Conservation (phyloP, 2,113 vertebrate genomes). For the Barnardius zonarius region DNA sequence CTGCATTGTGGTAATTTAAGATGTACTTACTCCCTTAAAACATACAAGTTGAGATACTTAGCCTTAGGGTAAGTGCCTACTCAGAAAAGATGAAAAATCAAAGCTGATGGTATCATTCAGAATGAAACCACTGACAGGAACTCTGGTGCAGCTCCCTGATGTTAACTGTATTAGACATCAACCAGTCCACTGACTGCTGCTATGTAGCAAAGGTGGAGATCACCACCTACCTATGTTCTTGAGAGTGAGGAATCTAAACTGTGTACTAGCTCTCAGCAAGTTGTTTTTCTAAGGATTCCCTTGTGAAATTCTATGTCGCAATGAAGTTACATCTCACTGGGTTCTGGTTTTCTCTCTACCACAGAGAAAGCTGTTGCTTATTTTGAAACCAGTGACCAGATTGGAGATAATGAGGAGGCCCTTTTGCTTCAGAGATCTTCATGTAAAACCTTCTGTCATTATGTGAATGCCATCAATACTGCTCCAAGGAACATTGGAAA, state of each 20-base stretch:
- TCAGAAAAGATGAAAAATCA: not conserved
- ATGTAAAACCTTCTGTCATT: conserved; percentile 87
- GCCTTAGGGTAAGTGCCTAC: not conserved
- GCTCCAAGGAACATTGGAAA: conserved; percentile 93
- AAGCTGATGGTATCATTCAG: not conserved
- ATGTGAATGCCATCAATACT: conserved; percentile 87
- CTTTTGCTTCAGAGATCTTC: conserved; percentile 79
- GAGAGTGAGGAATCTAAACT: not conserved
- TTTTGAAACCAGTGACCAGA: conserved; percentile 88
- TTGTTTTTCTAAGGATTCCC: not conserved
- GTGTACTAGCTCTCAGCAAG: not conserved
- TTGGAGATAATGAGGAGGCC: conserved; percentile 81
- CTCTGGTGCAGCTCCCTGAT: not conserved
- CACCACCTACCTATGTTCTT: not conserved
- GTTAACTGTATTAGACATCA: not conserved
- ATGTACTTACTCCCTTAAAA: not conserved
- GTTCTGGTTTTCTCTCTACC: not conserved
- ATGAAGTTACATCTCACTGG: not conserved
- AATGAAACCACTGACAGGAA: not conserved
- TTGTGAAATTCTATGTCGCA: not conserved
- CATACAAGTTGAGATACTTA: not conserved
- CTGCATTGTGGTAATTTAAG: not conserved
- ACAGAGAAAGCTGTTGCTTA: conserved; percentile 87
- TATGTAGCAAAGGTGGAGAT: not conserved
- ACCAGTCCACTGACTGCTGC: not conserved